phyloP scores from a whole-genome alignment of 1,140 invertebrate species.

The Pinna nobilis region DNA sequence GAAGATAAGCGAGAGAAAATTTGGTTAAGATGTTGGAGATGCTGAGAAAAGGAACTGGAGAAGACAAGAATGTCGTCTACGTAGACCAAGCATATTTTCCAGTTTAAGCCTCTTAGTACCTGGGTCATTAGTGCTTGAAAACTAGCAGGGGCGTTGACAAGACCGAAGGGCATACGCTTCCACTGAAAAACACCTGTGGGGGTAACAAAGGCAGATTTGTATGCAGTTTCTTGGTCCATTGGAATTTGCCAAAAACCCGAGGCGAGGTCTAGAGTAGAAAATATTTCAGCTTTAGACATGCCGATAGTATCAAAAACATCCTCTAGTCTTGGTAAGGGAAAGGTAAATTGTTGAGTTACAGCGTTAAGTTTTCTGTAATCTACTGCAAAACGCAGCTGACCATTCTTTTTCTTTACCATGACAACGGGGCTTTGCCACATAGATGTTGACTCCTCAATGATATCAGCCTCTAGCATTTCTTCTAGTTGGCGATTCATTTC shows the following conservation, averaged over 20 bases:
- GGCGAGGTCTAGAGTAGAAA: slow-evolving; percentile 28
- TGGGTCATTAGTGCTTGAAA: slow-evolving; percentile 40
- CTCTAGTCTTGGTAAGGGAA: slow-evolving; percentile 38
- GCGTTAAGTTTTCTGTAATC: slow-evolving; percentile 42
- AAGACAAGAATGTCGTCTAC: slow-evolving; percentile 44
- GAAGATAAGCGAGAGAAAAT: slow-evolving; percentile 40
- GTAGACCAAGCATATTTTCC: slow-evolving; percentile 39
- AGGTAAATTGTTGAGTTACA: slow-evolving; percentile 13
- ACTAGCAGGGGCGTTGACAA: slow-evolving; percentile 26
- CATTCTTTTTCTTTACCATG: slow-evolving; percentile 38
- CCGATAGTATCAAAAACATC: slow-evolving; percentile 37
- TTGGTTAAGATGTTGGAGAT: slow-evolving; percentile 29
- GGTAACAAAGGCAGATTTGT: slow-evolving; percentile 45
- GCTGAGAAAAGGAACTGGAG: slow-evolving; percentile 22
- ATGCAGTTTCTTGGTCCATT: slow-evolving; percentile 23
- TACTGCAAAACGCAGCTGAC: slow-evolving; percentile 25
- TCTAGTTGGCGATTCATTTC: slow-evolving; percentile 32
- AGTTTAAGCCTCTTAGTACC: slow-evolving; percentile 35
- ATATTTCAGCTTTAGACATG: slow-evolving; percentile 25
- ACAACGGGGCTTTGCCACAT: slow-evolving; percentile 21
- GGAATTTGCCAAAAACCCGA: slow-evolving; percentile 36
- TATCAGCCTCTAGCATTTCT: slow-evolving; percentile 40
- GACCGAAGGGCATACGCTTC: slow-evolving; percentile 35
- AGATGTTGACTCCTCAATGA: slow-evolving; percentile 34
- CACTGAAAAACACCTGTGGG: slow-evolving; percentile 25